A percentile compares a stretch with the other conserved stretches of the same genome.
These are phyloP conservation scores for Morone saxatilis DNA, from an alignment of 2,113 vertebrate genomes.

Conservation along the genomic window DNA sequence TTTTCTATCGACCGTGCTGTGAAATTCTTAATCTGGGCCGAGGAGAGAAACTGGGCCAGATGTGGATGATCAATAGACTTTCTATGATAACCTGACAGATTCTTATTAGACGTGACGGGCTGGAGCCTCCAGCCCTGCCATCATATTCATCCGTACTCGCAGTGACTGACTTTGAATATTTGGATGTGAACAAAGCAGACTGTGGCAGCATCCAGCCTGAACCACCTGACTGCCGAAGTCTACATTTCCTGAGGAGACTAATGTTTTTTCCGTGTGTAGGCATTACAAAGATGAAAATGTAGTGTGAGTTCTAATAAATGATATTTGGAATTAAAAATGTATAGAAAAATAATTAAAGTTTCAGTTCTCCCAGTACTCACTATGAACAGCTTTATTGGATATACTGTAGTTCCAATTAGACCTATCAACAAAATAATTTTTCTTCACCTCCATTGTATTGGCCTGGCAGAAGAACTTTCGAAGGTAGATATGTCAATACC, in stretches of 20 bases:
- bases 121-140: conserved; percentile 51
- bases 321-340: not conserved
- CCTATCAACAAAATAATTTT: not conserved
- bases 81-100: conserved; percentile 49
- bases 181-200: conserved; percentile 27
- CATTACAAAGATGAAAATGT: not conserved
- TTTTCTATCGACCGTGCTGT: conserved; percentile 16
- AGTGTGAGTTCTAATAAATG: not conserved
- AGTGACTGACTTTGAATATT: conserved; percentile 48
- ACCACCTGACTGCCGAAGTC: conserved; percentile 21
- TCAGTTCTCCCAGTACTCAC: not conserved
- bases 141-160: conserved; percentile 31
- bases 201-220: conserved; percentile 26
- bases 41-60: conserved; percentile 52
- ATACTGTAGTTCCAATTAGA: no score
- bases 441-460: not conserved
- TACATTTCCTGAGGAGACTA: conserved; percentile 8
- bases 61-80: conserved; percentile 66
- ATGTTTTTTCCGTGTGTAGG: not conserved
- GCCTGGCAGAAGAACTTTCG: not conserved
- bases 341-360: not conserved
- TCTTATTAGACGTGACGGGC: conserved; percentile 52
- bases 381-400: not conserved
- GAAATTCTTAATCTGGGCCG: conserved; percentile 51
- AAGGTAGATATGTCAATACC: not conserved